Evolutionary conservation across 2,888 invertebrate genomes (phyloP).

Genomic region (Cataglyphis cursor): DNA sequence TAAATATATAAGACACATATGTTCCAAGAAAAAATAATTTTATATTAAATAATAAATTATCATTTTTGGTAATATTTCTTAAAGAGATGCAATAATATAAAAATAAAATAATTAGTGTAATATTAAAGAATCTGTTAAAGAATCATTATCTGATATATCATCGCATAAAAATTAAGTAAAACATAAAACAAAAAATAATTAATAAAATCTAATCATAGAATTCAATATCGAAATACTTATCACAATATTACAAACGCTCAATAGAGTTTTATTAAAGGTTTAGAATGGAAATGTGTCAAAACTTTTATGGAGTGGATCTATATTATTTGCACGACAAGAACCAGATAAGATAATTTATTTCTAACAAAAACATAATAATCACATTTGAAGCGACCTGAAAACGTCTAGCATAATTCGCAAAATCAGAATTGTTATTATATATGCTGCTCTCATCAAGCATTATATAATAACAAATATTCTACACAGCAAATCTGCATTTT

Average conservation of each 20-base stretch:
- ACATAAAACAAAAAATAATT: slow-evolving; percentile 4
- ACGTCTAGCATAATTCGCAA: not conserved
- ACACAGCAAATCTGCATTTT: not conserved
- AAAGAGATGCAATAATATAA: not conserved
- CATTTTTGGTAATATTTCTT: slow-evolving; percentile 14
- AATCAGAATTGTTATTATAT: not conserved
- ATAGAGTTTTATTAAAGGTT: not conserved
- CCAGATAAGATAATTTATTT: slow-evolving; percentile 2
- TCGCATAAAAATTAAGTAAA: slow-evolving; percentile 4
- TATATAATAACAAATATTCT: slow-evolving; percentile 1
- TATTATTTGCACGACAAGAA: slow-evolving; percentile 3
- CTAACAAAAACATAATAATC: slow-evolving; percentile 5
- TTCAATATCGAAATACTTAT: slow-evolving; percentile 33
- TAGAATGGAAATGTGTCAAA: not conserved
- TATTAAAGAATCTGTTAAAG: not conserved
- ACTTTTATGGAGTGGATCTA: slow-evolving; percentile 3
- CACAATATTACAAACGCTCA: slow-evolving; percentile 18
- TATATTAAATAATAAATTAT: not conserved
- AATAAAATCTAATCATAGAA: slow-evolving; percentile 9
- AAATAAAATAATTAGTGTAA: not conserved
- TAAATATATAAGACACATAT: not conserved
- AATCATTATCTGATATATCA: not conserved
- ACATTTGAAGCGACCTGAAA: not conserved
- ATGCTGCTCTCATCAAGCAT: not conserved
- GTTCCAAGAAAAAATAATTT: not conserved